Evolutionary conservation across 2,113 vertebrate genomes (phyloP).

Genomic region (Sander lucioperca): DNA sequence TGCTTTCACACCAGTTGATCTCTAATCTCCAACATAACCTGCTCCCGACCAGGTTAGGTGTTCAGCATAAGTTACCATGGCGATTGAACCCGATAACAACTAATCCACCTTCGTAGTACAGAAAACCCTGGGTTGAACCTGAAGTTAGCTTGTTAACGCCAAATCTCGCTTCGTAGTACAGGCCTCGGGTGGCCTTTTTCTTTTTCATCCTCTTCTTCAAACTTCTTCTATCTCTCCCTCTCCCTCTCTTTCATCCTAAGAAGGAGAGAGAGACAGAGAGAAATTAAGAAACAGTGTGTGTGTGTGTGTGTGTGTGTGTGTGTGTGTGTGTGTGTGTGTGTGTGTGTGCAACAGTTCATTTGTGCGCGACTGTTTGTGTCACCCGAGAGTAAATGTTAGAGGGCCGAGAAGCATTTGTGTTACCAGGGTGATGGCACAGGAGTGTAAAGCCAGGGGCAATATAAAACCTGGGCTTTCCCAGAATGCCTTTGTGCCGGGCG

Average conservation of each 20-base stretch:
- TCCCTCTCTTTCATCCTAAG: not conserved
- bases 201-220: not conserved
- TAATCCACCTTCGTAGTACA: too few relatives aligned
- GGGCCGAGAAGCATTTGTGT: constrained; percentile 74
- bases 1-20: too few relatives aligned
- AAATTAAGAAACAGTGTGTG: constrained; percentile 12
- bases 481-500: constrained; percentile 79
- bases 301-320: constrained; percentile 17
- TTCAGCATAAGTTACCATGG: too few relatives aligned
- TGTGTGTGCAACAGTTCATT: not conserved
- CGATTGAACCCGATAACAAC: too few relatives aligned
- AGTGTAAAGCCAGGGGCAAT: constrained; percentile 79
- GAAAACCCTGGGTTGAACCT: too few relatives aligned
- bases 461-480: constrained; percentile 85
- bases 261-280: not conserved
- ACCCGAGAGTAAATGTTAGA: constrained; percentile 81
- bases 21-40: too few relatives aligned
- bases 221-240: not conserved
- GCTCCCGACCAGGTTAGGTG: too few relatives aligned
- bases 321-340: constrained; percentile 46
- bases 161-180: too few relatives aligned
- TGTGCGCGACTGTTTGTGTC: constrained; percentile 42
- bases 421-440: constrained; percentile 77
- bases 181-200: not conserved
- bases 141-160: too few relatives aligned